Percentiles rank a stretch among this genome's conserved stretches.
Conservation (phyloP, 1,140 invertebrate species). For the Pentalonia nigronervosa region DNA sequence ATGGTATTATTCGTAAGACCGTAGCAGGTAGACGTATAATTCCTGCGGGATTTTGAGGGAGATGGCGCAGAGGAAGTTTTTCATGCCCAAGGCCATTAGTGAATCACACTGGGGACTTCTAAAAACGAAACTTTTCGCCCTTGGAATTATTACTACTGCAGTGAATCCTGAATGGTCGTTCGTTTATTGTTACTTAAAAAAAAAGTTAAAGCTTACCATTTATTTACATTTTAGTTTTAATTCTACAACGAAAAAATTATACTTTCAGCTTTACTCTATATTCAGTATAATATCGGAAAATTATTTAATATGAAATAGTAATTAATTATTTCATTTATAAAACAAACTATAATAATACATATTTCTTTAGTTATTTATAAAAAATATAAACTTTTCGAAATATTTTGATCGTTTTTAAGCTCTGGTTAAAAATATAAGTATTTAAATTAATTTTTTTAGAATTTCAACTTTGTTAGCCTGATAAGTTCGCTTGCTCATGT, state of each 20-base stretch:
- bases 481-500: background rate
- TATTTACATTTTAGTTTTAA: conserved; percentile 49
- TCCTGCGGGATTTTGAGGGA: conserved; percentile 44
- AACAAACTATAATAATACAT: background rate
- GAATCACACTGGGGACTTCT: conserved; percentile 57
- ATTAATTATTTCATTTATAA: background rate
- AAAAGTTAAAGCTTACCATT: conserved; percentile 35
- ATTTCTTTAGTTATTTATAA: background rate
- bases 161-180: conserved; percentile 39
- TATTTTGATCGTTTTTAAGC: background rate
- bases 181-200: conserved; percentile 49
- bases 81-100: conserved; percentile 47
- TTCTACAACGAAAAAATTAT: background rate
- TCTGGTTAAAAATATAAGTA: background rate
- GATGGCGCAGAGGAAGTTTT: conserved; percentile 39
- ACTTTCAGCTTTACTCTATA: background rate
- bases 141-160: conserved; percentile 52
- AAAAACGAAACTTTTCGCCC: conserved; percentile 55
- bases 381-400: background rate
- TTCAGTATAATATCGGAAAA: background rate
- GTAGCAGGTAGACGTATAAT: conserved; percentile 53
- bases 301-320: background rate
- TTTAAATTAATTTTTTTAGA: background rate
- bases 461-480: background rate
- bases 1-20: conserved; percentile 47